These are phyloP conservation scores for Lydus trimaculatus DNA, from an alignment of 2,888 invertebrate species.

Conservation along the genomic window DNA sequence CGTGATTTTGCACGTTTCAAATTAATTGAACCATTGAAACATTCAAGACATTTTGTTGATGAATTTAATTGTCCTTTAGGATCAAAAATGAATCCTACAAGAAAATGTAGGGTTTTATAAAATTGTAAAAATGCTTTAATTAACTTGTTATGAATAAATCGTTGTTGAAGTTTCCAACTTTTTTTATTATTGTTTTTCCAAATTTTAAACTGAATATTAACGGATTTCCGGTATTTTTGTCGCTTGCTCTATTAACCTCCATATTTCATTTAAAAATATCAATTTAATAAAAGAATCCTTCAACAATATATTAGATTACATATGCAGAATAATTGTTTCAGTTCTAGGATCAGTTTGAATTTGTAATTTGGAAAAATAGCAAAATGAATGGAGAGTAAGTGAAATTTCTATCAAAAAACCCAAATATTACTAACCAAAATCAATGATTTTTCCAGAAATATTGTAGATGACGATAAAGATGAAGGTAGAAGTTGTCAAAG, in stretches of 20 bases:
- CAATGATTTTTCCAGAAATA: slow-evolving; percentile 13
- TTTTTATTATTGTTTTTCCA: neutral
- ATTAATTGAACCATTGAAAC: slow-evolving; percentile 32
- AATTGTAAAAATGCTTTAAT: neutral
- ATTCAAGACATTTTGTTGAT: slow-evolving; percentile 33
- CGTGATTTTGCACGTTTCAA: slow-evolving; percentile 24
- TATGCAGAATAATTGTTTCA: neutral
- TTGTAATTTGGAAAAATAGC: slow-evolving; percentile 1
- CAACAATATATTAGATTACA: slow-evolving; percentile 4
- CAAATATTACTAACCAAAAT: slow-evolving; percentile 5
- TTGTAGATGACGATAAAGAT: neutral
- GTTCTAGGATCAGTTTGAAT: slow-evolving; percentile 8
- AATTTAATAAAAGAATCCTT: slow-evolving; percentile 22
- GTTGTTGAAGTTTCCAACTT: neutral
- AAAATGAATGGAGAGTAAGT: slow-evolving; percentile 22
- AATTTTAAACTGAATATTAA: too few species aligned
- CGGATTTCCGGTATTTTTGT: neutral
- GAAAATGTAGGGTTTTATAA: slow-evolving; percentile 32
- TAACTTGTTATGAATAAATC: slow-evolving; percentile 1
- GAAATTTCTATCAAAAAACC: neutral
- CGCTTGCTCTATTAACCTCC: neutral
- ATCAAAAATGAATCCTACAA: slow-evolving; percentile 31
- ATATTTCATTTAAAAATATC: neutral
- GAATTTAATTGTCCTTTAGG: slow-evolving; percentile 33
- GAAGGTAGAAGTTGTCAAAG: neutral